Evolutionary conservation across 1,140 invertebrate genomes (phyloP).

Genomic region (Drosophila athabasca): DNA sequence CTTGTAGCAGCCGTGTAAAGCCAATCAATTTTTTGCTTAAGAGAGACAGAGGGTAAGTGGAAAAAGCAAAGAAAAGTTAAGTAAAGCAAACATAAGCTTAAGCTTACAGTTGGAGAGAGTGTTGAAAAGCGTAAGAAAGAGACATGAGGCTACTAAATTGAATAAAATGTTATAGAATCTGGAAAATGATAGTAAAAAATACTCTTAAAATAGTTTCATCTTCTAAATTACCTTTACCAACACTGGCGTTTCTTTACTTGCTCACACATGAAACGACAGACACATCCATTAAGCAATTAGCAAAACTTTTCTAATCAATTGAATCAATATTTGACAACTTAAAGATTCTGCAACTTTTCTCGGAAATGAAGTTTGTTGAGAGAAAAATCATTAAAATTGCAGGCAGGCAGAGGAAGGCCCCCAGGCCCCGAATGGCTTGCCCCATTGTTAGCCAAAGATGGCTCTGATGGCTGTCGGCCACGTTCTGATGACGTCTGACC

Average conservation of each 20-base stretch:
- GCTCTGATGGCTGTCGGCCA: neutral
- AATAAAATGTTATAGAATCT: no score
- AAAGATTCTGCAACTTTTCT: conserved; percentile 20
- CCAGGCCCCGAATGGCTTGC: conserved; percentile 24
- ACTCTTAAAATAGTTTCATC: no score
- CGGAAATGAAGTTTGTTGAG: neutral
- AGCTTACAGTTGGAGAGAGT: no score
- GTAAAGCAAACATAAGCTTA: neutral
- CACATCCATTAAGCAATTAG: conserved; percentile 34
- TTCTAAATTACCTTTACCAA: no score
- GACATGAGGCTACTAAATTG: neutral
- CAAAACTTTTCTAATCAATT: conserved; percentile 41
- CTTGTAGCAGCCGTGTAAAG: neutral
- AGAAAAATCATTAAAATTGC: conserved; percentile 25
- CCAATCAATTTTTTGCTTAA: conserved; percentile 16
- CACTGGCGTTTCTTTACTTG: no score
- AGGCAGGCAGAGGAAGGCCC: neutral
- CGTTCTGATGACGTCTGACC: conserved; percentile 22
- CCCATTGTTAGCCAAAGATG: conserved; percentile 33
- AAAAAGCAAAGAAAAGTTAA: neutral
- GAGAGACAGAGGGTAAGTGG: neutral
- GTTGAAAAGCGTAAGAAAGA: neutral
- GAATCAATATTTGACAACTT: conserved; percentile 24
- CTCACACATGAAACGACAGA: neutral
- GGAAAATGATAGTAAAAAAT: no score